Evolutionary conservation across 2,113 vertebrate species (phyloP), one percentile per base, ranked within the genome.

Genomic region (Strix uralensis): DNA sequence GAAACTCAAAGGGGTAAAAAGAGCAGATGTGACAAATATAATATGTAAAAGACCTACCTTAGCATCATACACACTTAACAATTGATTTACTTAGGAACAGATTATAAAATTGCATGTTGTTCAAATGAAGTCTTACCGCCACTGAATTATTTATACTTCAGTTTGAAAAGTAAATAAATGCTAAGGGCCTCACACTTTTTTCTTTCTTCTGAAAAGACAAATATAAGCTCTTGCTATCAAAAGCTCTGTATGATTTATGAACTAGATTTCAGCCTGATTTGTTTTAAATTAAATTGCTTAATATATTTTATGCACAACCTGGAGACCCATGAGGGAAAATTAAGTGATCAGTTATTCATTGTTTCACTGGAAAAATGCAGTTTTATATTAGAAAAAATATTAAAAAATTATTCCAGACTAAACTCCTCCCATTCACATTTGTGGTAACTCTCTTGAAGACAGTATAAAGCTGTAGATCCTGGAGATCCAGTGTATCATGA

Each of bases 131-230:
- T 73, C 47, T 86, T 57, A 65, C 69, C 67, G 89, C 55, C 30
- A 47, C n/a, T 94, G 77, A 93, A 97, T 96, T 97, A 97, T 96
- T 92, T 74, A 96, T 90, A 69, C 2, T 88, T 65, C 66, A 90
- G 55, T 96, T 97, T 95, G 71, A 81, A 95, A 96, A 88, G 63
- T 91, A 96, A 93, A 95, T 51, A 94, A 91, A 86, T 92, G 34
- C 51, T 91, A 93, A 93, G 49, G 25, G 42, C 61, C 57, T 96
- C n/a, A 70, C 78, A 26, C 44, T 63, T 66, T 47, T 46, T 81
- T 54, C 20, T 93, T 90, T 95, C 52, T 90, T 92, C 13, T 75
- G 69, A 49, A 90, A 80, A 92, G 58, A 71, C 14, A 52, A 67
- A 61, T 62, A 88, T 32, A 81, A 87, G 40, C 30, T 63, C 46